Evolutionary conservation across 2,797 vertebrate genomes (phyloP), one percentile per base, ranked within the genome.

Genomic region (Danio jaintianensis): DNA sequence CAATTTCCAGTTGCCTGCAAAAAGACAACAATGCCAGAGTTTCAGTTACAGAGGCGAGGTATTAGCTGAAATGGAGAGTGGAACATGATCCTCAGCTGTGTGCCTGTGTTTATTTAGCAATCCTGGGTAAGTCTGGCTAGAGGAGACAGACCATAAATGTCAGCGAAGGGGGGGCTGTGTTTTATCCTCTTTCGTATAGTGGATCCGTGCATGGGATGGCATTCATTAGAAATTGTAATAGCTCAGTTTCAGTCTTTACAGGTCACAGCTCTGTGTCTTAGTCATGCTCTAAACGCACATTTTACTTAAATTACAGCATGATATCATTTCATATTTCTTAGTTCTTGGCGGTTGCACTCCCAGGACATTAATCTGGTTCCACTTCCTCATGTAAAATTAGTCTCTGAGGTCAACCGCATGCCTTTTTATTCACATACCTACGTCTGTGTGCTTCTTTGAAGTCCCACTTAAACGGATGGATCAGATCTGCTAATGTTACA

Each of bases 81-180:
- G 38, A 82, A 83, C 75, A 50, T 58, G 69, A 87, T 86, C 84
- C 22, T 73, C 75, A 78, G 84, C 85, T 83, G 83, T 48, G 62
- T 67, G 84, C 75, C 79, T 67, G 74, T 86, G 86, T 86, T 87
- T 87, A 84, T 86, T 87, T 89, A 85, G 77, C 76, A 79, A 71
- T 72, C 59, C 83, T 29, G 52, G 47, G 62, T 81, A 83, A 87
- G 74, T 63, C 70, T 22, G 77, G 80, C 80, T 59, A 50, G 58
- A 56, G 68, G 62, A 84, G 78, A 72, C 83, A 63, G 84, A 76
- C 82, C 63, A 80, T 81, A 87, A 83, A 88, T 52, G 73, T 83
- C 80, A 78, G 63, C 47, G 43, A 69, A 15, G 55, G 66, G 66
- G 63, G 29, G 67, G 66, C 76, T 83, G 81, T 74, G 70, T 86